Base-by-base conservation (phyloP, 2,888 invertebrate species). In the Melikaiella ostensackeni region DNA sequence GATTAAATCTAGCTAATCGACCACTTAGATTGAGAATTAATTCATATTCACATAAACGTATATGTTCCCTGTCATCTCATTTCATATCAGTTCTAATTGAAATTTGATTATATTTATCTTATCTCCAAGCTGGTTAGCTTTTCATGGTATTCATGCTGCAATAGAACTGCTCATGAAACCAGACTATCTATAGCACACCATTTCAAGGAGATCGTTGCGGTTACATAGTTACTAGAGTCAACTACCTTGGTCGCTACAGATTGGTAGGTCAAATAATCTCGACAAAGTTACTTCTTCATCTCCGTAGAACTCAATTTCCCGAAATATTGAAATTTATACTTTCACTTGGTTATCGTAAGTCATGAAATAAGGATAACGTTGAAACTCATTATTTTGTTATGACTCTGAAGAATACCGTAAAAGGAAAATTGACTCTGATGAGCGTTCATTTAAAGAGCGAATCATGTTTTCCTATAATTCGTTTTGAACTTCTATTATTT, bases 191-290 rank as follows among this genome's bases (percentile, higher is more conserved):
- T 19, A 66, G 66, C 24, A 19, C 5, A 46, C 27, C 27, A 66
- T 66, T 46, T 42, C 64, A 46, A 66, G 66, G 42, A 66, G 66
- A 42, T 66, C 46, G 46, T 46, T 66, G 66, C 19, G 46, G 66
- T 66, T 66, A 66, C 66, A 27, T 66, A 66, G 46, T 66, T 66
- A 46, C 66, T 46, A 19, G n/a, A 66, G 46, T 35, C 64, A 64
- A 64, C 24, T 66, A 19, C n/a, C 42, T 66, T 46, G 66, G 46
- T 66, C 66, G 11, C 21, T 46, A 27, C 38, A 24, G 24, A 46
- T 42, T 66, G 24, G 42, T 66, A 42, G 46, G 42, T 66, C 27
- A 66, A 66, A 46, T 42, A 16, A 7, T 38, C 46, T 46, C 66
- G n/a, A 8, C 9, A 63, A 63, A 35, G 9, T 63, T 33, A 21